Evolutionary conservation across 2,888 invertebrate species (phyloP).

Genomic region (Pandemis corylana): DNA sequence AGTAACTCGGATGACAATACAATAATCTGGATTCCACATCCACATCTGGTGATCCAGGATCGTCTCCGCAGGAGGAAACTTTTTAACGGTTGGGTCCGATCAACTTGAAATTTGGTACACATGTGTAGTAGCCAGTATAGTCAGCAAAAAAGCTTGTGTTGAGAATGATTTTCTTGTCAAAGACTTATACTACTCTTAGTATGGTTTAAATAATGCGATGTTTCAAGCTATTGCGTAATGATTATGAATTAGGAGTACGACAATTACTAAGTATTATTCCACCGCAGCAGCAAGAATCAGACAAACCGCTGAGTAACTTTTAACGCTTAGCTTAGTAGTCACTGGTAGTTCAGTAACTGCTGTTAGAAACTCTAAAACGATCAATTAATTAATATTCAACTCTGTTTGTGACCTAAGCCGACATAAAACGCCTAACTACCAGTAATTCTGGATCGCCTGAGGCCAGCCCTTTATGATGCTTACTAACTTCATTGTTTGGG

Average conservation of each 20-base stretch:
- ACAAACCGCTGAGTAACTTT: not conserved
- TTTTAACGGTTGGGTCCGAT: too few relatives aligned
- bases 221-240: not conserved
- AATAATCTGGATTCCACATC: too few relatives aligned
- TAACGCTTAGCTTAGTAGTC: not conserved
- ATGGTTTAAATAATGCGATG: too few relatives aligned
- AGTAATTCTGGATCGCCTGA: constrained; percentile 62
- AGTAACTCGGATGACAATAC: too few relatives aligned
- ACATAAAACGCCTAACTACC: constrained; percentile 63
- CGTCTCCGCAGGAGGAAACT: too few relatives aligned
- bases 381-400: constrained; percentile 37
- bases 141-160: too few relatives aligned
- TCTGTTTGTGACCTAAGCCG: constrained; percentile 50
- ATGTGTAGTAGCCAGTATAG: too few relatives aligned
- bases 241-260: not conserved
- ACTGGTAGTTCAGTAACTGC: not conserved
- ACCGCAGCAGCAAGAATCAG: not conserved
- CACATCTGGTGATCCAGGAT: too few relatives aligned
- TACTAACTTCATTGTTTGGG: constrained; percentile 65
- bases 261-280: not conserved
- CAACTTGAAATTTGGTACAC: too few relatives aligned
- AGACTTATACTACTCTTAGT: too few relatives aligned
- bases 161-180: too few relatives aligned
- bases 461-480: constrained; percentile 65
- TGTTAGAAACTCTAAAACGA: not conserved